A percentile compares a stretch with the other conserved stretches of the same genome.
phyloP scores from a whole-genome alignment of 2,888 invertebrate genomes.

The Parnassius mnemosyne region DNA sequence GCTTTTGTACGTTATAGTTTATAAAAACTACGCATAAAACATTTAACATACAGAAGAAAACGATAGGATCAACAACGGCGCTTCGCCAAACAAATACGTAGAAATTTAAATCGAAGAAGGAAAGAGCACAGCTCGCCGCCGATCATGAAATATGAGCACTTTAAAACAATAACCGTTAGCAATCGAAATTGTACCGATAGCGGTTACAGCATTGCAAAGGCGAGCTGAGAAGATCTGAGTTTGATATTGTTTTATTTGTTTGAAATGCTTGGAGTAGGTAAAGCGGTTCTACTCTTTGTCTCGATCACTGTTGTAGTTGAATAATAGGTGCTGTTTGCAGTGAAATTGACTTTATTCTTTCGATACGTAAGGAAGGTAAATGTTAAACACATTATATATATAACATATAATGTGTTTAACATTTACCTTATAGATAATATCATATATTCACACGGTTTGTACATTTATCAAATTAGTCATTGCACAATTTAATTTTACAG shows the following conservation, averaged over 20 bases:
- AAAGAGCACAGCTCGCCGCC: constrained; percentile 24
- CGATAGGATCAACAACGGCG: constrained; percentile 3
- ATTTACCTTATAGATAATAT: no score
- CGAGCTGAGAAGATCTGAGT: constrained; percentile 20
- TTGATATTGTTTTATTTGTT: constrained; percentile 26
- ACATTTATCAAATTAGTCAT: no score
- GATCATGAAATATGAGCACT: constrained; percentile 35
- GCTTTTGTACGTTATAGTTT: no score
- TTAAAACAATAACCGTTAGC: constrained; percentile 38
- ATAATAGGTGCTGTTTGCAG: constrained; percentile 11
- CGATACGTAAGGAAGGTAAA: constrained; percentile 13
- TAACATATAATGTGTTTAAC: no score
- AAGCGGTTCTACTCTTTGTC: constrained; percentile 17
- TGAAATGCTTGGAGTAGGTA: constrained; percentile 15
- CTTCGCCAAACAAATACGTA: constrained; percentile 13
- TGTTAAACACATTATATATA: no score
- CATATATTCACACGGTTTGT: no score
- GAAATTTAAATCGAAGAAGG: constrained; percentile 19
- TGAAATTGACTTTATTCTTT: constrained; percentile 16
- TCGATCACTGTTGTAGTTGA: constrained; percentile 12
- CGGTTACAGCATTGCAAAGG: constrained; percentile 13
- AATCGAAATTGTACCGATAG: constrained; percentile 29
- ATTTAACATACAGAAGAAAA: no score
- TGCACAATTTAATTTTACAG: no score
- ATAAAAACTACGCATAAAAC: no score